A percentile compares a stretch with the other conserved stretches of the same genome.
Evolutionary conservation across 2,797 vertebrate genomes (phyloP).

Genomic region (Eulemur rubriventer): DNA sequence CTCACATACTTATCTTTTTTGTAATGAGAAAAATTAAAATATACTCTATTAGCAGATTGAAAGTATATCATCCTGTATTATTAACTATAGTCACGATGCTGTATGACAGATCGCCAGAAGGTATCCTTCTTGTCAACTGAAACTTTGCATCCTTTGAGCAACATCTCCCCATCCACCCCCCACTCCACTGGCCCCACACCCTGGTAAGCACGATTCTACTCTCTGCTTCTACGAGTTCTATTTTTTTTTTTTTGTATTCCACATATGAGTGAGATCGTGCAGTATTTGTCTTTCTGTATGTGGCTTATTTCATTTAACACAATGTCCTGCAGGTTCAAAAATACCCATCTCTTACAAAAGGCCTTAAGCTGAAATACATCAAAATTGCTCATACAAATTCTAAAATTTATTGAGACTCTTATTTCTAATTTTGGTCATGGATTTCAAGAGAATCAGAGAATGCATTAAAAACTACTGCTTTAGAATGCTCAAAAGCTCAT

Average conservation of each 20-base stretch:
- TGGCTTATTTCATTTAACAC: background rate
- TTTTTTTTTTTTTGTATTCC: background rate
- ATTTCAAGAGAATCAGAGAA: background rate
- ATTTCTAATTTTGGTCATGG: background rate
- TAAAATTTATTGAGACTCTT: background rate
- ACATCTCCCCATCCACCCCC: background rate
- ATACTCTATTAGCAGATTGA: background rate
- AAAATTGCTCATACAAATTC: background rate
- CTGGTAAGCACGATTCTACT: background rate
- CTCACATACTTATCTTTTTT: background rate
- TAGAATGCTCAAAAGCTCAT: background rate
- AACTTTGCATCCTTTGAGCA: background rate
- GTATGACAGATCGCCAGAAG: background rate
- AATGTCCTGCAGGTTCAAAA: background rate
- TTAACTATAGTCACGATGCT: no score
- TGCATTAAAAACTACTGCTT: background rate
- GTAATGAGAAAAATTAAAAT: background rate
- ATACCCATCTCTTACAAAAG: background rate
- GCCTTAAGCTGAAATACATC: rapidly evolving
- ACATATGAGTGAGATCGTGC: background rate
- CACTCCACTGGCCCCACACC: no score
- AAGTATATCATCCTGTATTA: no score
- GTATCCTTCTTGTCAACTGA: background rate
- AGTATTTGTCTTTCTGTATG: background rate
- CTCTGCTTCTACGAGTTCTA: background rate